Evolutionary conservation across 2,797 vertebrate species (phyloP).

Genomic region (Vespertilio murinus): DNA sequence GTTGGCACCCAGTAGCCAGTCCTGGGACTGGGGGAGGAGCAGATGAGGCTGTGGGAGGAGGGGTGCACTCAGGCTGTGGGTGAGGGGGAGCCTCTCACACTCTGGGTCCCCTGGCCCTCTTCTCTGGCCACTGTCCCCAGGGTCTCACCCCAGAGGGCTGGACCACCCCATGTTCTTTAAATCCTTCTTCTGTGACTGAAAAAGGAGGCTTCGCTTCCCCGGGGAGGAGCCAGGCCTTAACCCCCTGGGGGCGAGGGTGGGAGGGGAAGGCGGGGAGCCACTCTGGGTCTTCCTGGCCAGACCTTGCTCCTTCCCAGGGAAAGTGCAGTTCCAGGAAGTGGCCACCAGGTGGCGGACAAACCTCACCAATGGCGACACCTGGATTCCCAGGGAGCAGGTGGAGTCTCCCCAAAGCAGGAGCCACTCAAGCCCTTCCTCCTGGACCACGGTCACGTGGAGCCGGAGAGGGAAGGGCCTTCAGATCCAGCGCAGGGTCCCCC

Average conservation of each 20-base stretch:
- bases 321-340: not conserved
- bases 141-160: not conserved
- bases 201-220: not conserved
- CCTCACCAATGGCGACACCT: not conserved
- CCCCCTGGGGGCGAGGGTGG: rapidly evolving
- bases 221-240: not conserved
- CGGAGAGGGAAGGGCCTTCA: rapidly evolving
- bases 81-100: not conserved
- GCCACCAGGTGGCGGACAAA: slow-evolving; percentile 8
- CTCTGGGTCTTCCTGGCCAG: too few relatives aligned
- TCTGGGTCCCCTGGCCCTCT: not conserved
- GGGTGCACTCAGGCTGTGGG: not conserved
- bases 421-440: not conserved
- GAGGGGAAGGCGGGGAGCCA: not conserved
- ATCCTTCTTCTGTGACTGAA: not conserved
- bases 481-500: not conserved
- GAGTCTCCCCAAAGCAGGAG: not conserved
- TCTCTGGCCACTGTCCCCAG: not conserved
- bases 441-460: not conserved
- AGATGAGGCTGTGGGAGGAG: not conserved
- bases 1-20: not conserved
- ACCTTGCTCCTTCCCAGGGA: not conserved
- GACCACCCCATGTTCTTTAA: not conserved
- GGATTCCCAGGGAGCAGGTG: not conserved
- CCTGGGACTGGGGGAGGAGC: not conserved